A percentile compares a stretch with the other conserved stretches of the same genome.
Evolutionary conservation across 2,797 vertebrate species (phyloP).

Genomic region (Oreortyx pictus): DNA sequence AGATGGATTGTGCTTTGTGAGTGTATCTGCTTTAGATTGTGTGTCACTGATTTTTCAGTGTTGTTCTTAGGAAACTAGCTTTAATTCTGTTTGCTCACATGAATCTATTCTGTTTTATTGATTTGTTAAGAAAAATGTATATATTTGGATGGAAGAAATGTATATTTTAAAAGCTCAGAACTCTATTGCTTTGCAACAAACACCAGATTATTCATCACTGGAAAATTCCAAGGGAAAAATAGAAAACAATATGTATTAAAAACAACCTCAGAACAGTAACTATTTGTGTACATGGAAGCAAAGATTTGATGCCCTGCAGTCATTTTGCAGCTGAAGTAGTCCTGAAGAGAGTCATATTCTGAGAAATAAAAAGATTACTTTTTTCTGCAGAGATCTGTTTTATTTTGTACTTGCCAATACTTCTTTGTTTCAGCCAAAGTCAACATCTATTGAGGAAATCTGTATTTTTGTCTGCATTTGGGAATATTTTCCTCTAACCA

Average conservation of each 20-base stretch:
- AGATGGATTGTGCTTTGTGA: neutral
- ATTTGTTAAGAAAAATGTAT: neutral
- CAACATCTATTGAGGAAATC: neutral
- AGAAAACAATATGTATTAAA: neutral
- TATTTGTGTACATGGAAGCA: neutral
- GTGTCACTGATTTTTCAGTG: neutral
- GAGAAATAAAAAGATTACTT: neutral
- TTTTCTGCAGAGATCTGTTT: neutral
- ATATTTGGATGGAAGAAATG: neutral
- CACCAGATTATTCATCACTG: neutral
- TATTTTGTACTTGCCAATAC: neutral
- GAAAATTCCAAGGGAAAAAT: neutral
- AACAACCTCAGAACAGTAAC: neutral
- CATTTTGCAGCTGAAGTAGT: conserved; percentile 7
- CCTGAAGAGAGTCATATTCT: neutral
- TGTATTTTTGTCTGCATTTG: neutral
- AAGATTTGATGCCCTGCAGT: neutral
- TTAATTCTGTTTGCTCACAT: neutral
- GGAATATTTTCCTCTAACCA: neutral
- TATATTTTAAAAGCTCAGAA: neutral
- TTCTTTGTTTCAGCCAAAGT: neutral
- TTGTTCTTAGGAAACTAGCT: neutral
- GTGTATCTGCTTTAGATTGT: neutral
- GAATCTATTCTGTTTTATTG: neutral
- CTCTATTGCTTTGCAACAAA: neutral